Evolutionary conservation across 1,140 invertebrate species (phyloP).

Genomic region (Condylostylus longicornis): DNA sequence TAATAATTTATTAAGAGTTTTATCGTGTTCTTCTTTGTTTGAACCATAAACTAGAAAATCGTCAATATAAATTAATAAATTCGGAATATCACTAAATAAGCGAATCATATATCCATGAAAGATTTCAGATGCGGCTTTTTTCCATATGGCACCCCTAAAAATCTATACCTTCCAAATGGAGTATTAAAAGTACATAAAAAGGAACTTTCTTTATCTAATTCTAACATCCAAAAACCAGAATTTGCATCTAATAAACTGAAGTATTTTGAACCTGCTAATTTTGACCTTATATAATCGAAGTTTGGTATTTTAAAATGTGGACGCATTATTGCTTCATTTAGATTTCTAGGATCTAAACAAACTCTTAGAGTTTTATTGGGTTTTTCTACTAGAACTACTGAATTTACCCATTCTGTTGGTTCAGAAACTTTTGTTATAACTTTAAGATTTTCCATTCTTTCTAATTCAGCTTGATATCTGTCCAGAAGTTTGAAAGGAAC

Average conservation of each 20-base stretch:
- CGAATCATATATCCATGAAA: constrained; percentile 23
- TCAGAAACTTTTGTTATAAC: constrained; percentile 17
- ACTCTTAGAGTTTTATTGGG: constrained; percentile 21
- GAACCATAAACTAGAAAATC: constrained; percentile 21
- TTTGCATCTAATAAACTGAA: background rate
- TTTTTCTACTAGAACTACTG: constrained; percentile 29
- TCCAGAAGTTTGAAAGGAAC: constrained; percentile 20
- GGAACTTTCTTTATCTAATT: background rate
- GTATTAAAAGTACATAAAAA: background rate
- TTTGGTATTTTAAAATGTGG: constrained; percentile 28
- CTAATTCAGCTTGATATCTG: constrained; percentile 18
- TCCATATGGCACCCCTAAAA: constrained; percentile 33
- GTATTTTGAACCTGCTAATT: background rate
- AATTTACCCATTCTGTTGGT: constrained; percentile 32
- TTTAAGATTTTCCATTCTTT: constrained; percentile 13
- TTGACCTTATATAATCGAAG: background rate
- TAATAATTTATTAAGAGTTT: constrained; percentile 17
- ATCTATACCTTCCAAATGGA: constrained; percentile 28
- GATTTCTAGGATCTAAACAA: constrained; percentile 32
- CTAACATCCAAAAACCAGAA: background rate
- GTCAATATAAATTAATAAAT: constrained; percentile 27
- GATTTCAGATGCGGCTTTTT: constrained; percentile 19
- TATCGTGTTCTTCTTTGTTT: constrained; percentile 15
- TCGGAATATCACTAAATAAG: constrained; percentile 18
- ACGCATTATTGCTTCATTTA: constrained; percentile 31